Base-by-base conservation (phyloP, 2,888 invertebrate species). In the Lepidocyrtoides sp. region DNA sequence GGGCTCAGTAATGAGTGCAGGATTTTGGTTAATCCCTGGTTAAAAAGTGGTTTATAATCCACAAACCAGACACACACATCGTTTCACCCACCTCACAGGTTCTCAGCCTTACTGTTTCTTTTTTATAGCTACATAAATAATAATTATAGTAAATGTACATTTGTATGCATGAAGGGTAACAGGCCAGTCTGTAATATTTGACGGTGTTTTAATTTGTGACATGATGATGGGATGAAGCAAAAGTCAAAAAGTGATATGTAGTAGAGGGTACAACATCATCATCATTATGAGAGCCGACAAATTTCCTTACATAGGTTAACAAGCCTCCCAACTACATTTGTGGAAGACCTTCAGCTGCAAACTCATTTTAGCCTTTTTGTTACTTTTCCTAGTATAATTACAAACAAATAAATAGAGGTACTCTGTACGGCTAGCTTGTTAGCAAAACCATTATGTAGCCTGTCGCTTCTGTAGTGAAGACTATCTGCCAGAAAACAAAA, bases 141-240 rank as follows among this genome's bases (percentile, higher is more conserved):
- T n/a, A n/a, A n/a, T n/a, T n/a, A n/a, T 2, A 7, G 29, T 32
- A 32, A 3, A 14, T 51, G 1, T 12, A 5, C 17, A 51, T 77
- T 77, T 29, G 48, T 77, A 51, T 77, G 48, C 77, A 12, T 17
- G 5, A 14, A 51, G 4, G 23, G n/a, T 77, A 51, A 51, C 51
- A 77, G 26, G 14, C 26, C 29, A 12, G 26, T n/a, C 26, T 77
- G 72, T 44, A 20, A 29, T 51, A 51, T 75, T 44, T 51, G 77
- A 48, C 29, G 77, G 77, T 51, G 51, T 51, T 77, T 51, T 77
- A 77, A 77, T 77, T 77, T 77, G 77, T 77, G 77, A 51, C 77
- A 77, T 48, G 77, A 77, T 77, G 72, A 72, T 72, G 77, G 51
- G 77, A 77, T 77, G 26, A 48, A 77, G 51, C 48, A 51, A 77